Evolutionary conservation across 2,797 vertebrate species (phyloP).

Genomic region (Chlorospingus flavigularis): DNA sequence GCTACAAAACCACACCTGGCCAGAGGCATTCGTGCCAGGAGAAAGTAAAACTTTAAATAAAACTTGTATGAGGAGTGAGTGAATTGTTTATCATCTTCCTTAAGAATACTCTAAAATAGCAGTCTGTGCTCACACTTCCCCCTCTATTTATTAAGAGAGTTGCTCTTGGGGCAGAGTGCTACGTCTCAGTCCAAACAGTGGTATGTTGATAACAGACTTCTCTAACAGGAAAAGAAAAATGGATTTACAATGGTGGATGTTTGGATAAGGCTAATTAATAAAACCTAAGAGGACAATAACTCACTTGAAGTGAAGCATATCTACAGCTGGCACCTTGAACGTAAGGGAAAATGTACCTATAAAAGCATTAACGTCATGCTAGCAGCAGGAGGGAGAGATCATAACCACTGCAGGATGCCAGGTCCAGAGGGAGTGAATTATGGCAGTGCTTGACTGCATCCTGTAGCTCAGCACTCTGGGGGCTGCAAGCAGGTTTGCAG

Average conservation of each 20-base stretch:
- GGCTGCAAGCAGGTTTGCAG: neutral
- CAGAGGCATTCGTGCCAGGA: neutral
- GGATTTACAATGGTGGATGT: neutral
- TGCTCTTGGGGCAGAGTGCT: neutral
- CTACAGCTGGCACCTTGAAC: constrained; percentile 18
- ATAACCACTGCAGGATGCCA: neutral
- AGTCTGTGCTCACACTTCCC: neutral
- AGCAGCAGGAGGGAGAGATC: neutral
- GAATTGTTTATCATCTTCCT: neutral
- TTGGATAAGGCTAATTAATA: constrained; percentile 48
- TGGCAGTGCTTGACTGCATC: neutral
- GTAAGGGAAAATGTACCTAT: neutral
- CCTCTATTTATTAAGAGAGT: neutral
- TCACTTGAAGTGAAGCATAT: constrained; percentile 3
- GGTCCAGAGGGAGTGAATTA: neutral
- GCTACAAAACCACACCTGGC: neutral
- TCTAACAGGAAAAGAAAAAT: neutral
- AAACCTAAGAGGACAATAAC: neutral
- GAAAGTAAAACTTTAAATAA: neutral
- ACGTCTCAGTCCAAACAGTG: neutral
- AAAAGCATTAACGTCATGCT: neutral
- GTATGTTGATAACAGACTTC: neutral
- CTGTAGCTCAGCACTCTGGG: neutral
- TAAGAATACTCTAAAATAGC: neutral
- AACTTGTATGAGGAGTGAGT: neutral